Evolutionary conservation across 2,888 invertebrate genomes (phyloP).

Genomic region (Cephus pulcher): DNA sequence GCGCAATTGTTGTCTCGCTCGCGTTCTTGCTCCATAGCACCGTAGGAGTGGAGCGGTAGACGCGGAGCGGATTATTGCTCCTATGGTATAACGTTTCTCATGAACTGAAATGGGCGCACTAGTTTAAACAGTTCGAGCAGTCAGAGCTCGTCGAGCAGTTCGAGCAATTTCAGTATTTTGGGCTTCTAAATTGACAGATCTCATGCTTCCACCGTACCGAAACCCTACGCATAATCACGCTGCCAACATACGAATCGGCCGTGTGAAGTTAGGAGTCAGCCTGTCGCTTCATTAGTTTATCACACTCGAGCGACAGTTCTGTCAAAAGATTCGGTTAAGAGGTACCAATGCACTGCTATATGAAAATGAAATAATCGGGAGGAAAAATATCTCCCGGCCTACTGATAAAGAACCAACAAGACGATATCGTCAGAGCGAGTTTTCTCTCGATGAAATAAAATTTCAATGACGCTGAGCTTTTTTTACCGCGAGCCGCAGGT

Average conservation of each 20-base stretch:
- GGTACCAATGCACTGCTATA: too few relatives aligned
- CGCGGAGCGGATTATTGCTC: not conserved
- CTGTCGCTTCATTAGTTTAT: not conserved
- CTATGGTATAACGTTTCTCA: not conserved
- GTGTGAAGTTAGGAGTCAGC: not conserved
- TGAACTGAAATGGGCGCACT: too few relatives aligned
- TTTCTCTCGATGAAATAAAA: too few relatives aligned
- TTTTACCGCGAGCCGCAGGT: too few relatives aligned
- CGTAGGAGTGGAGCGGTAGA: not conserved
- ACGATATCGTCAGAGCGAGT: too few relatives aligned
- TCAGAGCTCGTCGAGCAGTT: not conserved
- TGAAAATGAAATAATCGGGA: too few relatives aligned
- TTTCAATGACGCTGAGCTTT: too few relatives aligned
- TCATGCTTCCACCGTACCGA: not conserved
- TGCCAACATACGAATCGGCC: not conserved
- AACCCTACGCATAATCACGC: too few relatives aligned
- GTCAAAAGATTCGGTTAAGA: not conserved
- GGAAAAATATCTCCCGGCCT: too few relatives aligned
- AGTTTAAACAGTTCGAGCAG: not conserved
- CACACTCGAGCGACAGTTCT: not conserved
- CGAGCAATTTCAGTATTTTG: not conserved
- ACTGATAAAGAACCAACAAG: too few relatives aligned
- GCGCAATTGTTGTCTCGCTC: not conserved
- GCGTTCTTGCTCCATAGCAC: not conserved
- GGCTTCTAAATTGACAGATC: not conserved